phyloP scores from a whole-genome alignment of 2,797 vertebrate genomes.

The Arrhamphus sclerolepis region DNA sequence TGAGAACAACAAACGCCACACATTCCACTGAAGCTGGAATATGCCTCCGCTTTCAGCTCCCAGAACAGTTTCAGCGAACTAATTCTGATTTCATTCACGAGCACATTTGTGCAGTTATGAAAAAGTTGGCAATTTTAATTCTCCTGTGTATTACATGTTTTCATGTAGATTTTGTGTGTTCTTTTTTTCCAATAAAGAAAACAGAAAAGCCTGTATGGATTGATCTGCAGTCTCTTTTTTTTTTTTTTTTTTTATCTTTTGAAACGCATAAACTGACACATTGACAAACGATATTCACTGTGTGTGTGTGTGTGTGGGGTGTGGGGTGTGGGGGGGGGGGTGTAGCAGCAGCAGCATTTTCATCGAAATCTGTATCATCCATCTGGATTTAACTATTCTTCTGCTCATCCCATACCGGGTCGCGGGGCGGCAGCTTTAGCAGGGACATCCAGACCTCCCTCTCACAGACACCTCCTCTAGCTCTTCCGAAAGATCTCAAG shows the following conservation, averaged over 20 bases:
- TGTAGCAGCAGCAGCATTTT: too few species aligned
- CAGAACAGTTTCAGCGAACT: constrained; percentile 42
- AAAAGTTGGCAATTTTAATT: constrained; percentile 55
- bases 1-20: constrained; percentile 46
- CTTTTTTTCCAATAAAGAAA: constrained; percentile 75
- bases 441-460: too few species aligned
- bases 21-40: constrained; percentile 47
- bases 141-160: constrained; percentile 69
- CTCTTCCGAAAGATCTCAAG: too few species aligned
- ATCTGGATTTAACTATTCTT: too few species aligned
- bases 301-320: too few species aligned
- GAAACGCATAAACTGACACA: constrained; percentile 1
- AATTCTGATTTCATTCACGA: constrained; percentile 49
- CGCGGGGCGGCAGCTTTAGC: too few species aligned
- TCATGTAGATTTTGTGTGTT: constrained; percentile 68
- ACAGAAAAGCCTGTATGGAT: constrained; percentile 35
- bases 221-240: constrained; percentile 37
- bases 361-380: too few species aligned
- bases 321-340: too few species aligned
- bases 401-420: too few species aligned
- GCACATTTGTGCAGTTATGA: constrained; percentile 37
- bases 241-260: not conserved
- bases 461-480: too few species aligned
- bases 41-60: constrained; percentile 43
- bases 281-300: constrained; percentile 4